These are phyloP conservation scores for Teleopsis dalmanni DNA, from an alignment of 1,140 invertebrate species.

Conservation along the genomic window DNA sequence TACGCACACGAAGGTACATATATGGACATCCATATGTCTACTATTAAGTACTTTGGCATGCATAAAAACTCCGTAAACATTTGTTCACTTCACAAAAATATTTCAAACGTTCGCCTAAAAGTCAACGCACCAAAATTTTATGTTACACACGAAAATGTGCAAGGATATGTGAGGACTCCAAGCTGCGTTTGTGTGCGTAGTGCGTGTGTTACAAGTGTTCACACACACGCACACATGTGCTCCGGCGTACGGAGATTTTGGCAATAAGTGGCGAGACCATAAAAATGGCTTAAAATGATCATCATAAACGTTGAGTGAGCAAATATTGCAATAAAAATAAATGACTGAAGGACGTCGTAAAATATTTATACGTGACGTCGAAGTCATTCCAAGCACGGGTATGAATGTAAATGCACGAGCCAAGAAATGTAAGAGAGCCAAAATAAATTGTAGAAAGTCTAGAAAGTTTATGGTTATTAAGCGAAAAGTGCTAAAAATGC, in stretches of 20 bases:
- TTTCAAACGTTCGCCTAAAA: too few species aligned
- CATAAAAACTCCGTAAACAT: too few species aligned
- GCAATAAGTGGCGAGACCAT: constrained; percentile 19
- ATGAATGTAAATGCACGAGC: neutral
- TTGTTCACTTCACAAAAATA: too few species aligned
- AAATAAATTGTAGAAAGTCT: neutral
- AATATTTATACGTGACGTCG: constrained; percentile 42
- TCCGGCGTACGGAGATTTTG: constrained; percentile 2
- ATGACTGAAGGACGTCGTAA: constrained; percentile 45
- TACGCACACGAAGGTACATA: too few species aligned
- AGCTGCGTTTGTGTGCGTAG: too few species aligned
- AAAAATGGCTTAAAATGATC: constrained; percentile 46
- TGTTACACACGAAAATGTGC: too few species aligned
- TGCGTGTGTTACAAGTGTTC: neutral
- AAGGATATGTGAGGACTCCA: neutral
- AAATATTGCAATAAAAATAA: constrained; percentile 46
- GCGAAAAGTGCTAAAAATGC: too few species aligned
- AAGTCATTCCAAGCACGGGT: neutral
- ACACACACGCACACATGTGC: neutral
- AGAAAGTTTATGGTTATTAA: too few species aligned
- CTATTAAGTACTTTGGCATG: too few species aligned
- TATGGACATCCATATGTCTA: too few species aligned
- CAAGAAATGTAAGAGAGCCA: neutral
- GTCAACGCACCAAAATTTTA: too few species aligned
- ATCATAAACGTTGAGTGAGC: constrained; percentile 45